Conservation (phyloP, 2,797 vertebrate species). For the Clangula hyemalis region DNA sequence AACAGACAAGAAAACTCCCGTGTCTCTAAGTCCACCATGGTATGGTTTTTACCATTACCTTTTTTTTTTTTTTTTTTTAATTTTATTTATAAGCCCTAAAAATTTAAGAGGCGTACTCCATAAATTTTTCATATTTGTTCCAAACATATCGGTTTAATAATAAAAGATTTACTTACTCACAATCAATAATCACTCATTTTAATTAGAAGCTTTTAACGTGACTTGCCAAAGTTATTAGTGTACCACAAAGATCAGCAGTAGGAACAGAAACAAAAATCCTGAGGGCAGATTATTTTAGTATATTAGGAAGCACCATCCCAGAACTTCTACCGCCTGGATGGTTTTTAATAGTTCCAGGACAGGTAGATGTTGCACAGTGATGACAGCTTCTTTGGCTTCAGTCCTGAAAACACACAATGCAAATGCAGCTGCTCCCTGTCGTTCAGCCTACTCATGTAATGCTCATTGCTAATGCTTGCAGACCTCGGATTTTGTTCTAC, state of each 20-base stretch:
- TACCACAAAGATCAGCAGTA: neutral
- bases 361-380: neutral
- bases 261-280: constrained; percentile 23
- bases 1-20: neutral
- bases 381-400: constrained; percentile 16
- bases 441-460: neutral
- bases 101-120: neutral
- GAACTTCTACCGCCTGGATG: neutral
- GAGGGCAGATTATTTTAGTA: constrained; percentile 34
- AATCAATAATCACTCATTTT: neutral
- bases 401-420: neutral
- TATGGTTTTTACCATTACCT: fast-evolving
- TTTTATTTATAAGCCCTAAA: neutral
- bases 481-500: neutral
- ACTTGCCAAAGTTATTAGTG: neutral
- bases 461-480: neutral
- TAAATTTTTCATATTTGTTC: neutral
- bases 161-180: neutral
- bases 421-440: neutral
- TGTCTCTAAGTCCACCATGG: neutral
- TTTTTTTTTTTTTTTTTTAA: too few relatives aligned
- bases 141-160: neutral
- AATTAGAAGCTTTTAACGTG: neutral
- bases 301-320: constrained; percentile 2
- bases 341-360: constrained; percentile 20